Percentiles rank a stretch among this genome's conserved stretches.
phyloP scores from a whole-genome alignment of 2,797 vertebrate species.

The Apogon hyalosoma region DNA sequence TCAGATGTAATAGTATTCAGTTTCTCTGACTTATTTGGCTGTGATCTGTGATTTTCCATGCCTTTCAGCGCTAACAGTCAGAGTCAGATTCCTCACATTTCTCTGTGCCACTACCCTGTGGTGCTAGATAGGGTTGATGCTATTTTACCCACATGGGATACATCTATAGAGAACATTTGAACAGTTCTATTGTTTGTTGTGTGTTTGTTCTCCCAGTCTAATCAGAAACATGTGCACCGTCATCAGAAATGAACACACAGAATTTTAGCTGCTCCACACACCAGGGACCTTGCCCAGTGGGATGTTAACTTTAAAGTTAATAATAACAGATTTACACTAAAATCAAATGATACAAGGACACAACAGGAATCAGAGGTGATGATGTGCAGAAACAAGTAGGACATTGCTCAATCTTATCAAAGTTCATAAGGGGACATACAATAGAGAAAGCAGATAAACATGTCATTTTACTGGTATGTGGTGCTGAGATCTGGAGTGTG shows the following conservation, averaged over 20 bases:
- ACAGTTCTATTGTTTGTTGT: constrained; percentile 68
- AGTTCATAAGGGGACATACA: constrained; percentile 35
- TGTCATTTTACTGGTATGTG: constrained; percentile 31
- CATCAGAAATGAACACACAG: constrained; percentile 57
- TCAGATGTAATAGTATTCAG: constrained; percentile 38
- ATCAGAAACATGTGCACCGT: constrained; percentile 65
- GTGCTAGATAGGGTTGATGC: constrained; percentile 54
- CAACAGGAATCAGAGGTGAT: constrained; percentile 31
- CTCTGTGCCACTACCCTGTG: constrained; percentile 37
- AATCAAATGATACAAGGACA: constrained; percentile 37
- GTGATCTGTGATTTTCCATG: constrained; percentile 54
- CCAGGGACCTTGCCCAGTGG: constrained; percentile 43
- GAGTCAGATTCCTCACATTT: constrained; percentile 53
- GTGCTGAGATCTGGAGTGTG: constrained; percentile 16
- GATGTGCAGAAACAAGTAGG: constrained; percentile 32
- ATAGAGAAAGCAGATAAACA: constrained; percentile 31
- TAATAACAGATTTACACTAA: constrained; percentile 49
- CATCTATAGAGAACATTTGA: constrained; percentile 56
- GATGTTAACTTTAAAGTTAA: constrained; percentile 51
- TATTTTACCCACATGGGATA: constrained; percentile 53
- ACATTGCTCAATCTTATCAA: constrained; percentile 21
- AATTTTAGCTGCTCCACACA: constrained; percentile 44
- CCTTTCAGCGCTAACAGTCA: constrained; percentile 43
- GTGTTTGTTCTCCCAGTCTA: constrained; percentile 62
- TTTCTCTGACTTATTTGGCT: constrained; percentile 38